These are phyloP conservation scores for Syngnathus floridae DNA, from an alignment of 2,113 vertebrate genomes.

Conservation along the genomic window DNA sequence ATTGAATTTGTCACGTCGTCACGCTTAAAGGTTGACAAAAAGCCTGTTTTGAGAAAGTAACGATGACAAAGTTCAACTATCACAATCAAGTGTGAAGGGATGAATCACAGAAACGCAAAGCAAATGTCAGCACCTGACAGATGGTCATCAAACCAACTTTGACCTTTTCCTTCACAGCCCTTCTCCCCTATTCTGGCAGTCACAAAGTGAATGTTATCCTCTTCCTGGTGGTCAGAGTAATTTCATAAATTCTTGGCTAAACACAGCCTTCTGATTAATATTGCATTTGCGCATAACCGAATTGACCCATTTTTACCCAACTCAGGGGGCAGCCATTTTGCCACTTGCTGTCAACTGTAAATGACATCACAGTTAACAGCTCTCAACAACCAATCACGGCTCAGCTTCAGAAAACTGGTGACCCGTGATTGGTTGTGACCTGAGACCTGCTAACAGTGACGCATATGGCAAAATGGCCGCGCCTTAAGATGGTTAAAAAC, in stretches of 20 bases:
- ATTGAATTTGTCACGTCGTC: too few species aligned
- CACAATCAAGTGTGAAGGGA: constrained; percentile 1
- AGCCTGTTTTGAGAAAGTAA: too few species aligned
- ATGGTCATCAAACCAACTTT: constrained; percentile 28
- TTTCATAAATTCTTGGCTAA: not conserved
- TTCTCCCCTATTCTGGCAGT: not conserved
- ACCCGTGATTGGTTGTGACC: too few species aligned
- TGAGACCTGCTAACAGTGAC: too few species aligned
- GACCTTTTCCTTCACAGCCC: constrained; percentile 28
- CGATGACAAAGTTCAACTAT: too few species aligned
- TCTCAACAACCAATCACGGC: too few species aligned
- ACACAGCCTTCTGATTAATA: not conserved
- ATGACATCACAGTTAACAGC: constrained; percentile 9
- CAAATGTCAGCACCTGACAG: constrained; percentile 30
- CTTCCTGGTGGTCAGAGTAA: not conserved
- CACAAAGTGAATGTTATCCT: not conserved
- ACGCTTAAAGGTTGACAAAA: too few species aligned
- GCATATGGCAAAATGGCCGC: too few species aligned
- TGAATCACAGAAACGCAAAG: constrained; percentile 11
- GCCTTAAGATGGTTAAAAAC: too few species aligned
- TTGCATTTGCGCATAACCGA: too few species aligned
- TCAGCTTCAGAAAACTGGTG: too few species aligned
- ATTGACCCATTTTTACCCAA: too few species aligned
- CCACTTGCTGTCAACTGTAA: constrained; percentile 14
- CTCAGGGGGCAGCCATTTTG: constrained; percentile 9